Conservation (phyloP, 2,113 vertebrate species). For the Polypterus bichir region DNA sequence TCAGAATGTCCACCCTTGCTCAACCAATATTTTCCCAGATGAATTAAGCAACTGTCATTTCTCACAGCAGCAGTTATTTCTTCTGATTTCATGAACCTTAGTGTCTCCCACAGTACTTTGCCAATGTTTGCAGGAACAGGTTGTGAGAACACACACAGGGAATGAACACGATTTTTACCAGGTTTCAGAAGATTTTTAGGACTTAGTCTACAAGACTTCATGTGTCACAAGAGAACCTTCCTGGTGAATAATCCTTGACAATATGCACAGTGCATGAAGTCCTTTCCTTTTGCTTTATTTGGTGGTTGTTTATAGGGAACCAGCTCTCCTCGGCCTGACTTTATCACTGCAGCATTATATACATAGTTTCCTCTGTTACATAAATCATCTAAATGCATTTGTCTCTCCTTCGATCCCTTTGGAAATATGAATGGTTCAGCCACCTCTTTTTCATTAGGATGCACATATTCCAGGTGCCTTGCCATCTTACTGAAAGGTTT, state of each 20-base stretch:
- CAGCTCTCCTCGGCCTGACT: conserved; percentile 20
- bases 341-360: conserved; percentile 24
- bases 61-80: conserved; percentile 20
- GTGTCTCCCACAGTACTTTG: conserved; percentile 12
- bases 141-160: no score
- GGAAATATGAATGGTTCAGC: conserved; percentile 16
- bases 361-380: conserved; percentile 23
- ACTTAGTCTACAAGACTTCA: no score
- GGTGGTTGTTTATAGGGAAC: conserved; percentile 20
- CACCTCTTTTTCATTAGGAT: conserved; percentile 16
- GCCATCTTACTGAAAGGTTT: conserved; percentile 19
- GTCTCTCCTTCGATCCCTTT: conserved; percentile 19
- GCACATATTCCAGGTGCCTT: conserved; percentile 17
- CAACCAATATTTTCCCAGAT: no score
- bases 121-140: neutral
- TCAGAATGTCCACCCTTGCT: no score
- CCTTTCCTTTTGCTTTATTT: conserved; percentile 13
- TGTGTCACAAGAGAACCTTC: no score
- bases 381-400: conserved; percentile 19
- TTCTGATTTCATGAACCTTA: conserved; percentile 25
- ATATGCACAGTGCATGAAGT: conserved; percentile 27
- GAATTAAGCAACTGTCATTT: neutral
- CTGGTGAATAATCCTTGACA: conserved; percentile 16
- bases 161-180: no score
- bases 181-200: no score